phyloP scores from a whole-genome alignment of 2,888 invertebrate genomes.

The Mantis religiosa region DNA sequence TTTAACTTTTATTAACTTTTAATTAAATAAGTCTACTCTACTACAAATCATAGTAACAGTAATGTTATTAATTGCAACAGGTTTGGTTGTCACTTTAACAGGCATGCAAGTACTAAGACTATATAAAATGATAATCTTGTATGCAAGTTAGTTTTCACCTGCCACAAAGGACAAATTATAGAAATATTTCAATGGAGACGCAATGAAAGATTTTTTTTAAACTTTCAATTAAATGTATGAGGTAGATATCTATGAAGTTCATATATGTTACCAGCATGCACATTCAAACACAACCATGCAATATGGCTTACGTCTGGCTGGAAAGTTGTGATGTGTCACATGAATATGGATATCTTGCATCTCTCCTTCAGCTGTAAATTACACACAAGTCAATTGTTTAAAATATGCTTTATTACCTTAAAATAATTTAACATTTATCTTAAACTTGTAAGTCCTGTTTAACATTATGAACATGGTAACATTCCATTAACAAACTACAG shows the following conservation, averaged over 20 bases:
- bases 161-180: too few relatives aligned
- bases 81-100: too few relatives aligned
- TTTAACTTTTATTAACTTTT: too few relatives aligned
- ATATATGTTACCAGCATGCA: neutral
- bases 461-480: too few relatives aligned
- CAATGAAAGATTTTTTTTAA: neutral
- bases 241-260: neutral
- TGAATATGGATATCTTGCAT: constrained; percentile 48
- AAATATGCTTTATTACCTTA: neutral
- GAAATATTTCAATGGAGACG: too few relatives aligned
- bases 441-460: neutral
- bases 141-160: too few relatives aligned
- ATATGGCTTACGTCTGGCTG: constrained; percentile 43
- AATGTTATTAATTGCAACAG: too few relatives aligned
- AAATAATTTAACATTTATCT: neutral
- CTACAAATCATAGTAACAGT: too few relatives aligned
- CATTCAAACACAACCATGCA: neutral
- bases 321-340: constrained; percentile 48
- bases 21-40: too few relatives aligned
- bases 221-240: neutral
- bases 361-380: constrained; percentile 39
- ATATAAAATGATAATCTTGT: too few relatives aligned
- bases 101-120: too few relatives aligned
- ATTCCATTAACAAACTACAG: too few relatives aligned
- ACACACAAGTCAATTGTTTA: neutral